Conservation (phyloP, 2,888 invertebrate genomes). For the Idaea biselata region DNA sequence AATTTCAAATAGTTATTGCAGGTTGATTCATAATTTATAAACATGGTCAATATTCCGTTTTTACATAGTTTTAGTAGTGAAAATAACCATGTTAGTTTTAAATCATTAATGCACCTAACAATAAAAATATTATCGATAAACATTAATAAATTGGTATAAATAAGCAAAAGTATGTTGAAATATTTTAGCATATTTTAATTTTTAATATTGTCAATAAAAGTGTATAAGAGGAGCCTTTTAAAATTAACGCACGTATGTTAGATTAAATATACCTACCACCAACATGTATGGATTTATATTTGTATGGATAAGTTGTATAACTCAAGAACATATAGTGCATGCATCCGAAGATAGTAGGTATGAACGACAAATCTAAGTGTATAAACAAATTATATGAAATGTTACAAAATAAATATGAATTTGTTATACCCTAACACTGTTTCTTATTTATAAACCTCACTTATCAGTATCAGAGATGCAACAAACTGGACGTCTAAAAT, state of each 20-base stretch:
- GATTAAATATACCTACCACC: slow-evolving; percentile 9
- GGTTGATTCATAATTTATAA: too few species aligned
- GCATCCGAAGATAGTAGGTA: slow-evolving; percentile 44
- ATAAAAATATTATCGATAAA: neutral
- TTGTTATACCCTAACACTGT: slow-evolving; percentile 34
- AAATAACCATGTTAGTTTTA: too few species aligned
- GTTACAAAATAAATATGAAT: slow-evolving; percentile 64
- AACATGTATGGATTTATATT: slow-evolving; percentile 17
- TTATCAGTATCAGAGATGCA: neutral
- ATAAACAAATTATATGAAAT: slow-evolving; percentile 57
- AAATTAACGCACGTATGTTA: slow-evolving; percentile 26
- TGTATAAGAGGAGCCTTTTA: slow-evolving; percentile 19
- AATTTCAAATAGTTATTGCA: too few species aligned
- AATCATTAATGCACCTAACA: neutral
- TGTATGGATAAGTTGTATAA: slow-evolving; percentile 33
- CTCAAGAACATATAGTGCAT: slow-evolving; percentile 49
- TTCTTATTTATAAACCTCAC: slow-evolving; percentile 21
- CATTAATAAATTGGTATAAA: neutral
- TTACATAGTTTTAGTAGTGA: too few species aligned
- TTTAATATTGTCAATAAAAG: slow-evolving; percentile 11
- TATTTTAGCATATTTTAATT: slow-evolving; percentile 14
- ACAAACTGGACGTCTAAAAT: too few species aligned
- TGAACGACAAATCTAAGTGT: slow-evolving; percentile 50
- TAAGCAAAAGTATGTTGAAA: neutral
- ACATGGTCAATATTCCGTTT: too few species aligned